Evolutionary conservation across 2,888 invertebrate genomes (phyloP).

Genomic region (Abrostola tripartita): DNA sequence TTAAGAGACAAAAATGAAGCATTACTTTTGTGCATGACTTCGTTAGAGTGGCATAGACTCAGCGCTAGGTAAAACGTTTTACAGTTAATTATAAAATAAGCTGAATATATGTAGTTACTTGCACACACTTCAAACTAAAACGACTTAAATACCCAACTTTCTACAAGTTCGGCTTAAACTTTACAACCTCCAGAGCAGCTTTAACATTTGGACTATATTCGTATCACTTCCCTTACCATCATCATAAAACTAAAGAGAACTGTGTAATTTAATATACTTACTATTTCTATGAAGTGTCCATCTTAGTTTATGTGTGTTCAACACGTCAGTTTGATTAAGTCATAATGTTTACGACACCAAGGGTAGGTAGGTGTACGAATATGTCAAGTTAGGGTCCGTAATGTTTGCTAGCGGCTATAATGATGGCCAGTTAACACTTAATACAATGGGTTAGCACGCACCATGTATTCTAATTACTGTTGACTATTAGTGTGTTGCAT

Average conservation of each 20-base stretch:
- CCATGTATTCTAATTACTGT: conserved; percentile 6
- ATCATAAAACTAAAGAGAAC: neutral
- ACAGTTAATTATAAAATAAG: too few relatives aligned
- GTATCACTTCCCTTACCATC: neutral
- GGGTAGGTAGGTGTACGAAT: conserved; percentile 21
- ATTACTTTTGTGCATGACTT: too few relatives aligned
- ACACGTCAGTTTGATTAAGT: conserved; percentile 23
- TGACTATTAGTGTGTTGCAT: conserved; percentile 29
- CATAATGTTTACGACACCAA: conserved; percentile 35
- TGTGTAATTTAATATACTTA: neutral
- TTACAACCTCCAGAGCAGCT: too few relatives aligned
- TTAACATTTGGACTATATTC: neutral
- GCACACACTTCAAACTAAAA: too few relatives aligned
- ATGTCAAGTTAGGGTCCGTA: conserved; percentile 31
- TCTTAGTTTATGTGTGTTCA: conserved; percentile 1
- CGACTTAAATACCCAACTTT: too few relatives aligned
- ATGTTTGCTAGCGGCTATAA: conserved; percentile 30
- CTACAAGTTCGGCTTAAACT: too few relatives aligned
- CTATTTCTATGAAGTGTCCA: neutral
- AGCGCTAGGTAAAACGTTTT: too few relatives aligned
- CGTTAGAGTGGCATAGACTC: too few relatives aligned
- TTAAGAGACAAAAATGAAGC: too few relatives aligned
- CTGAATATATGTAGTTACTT: too few relatives aligned
- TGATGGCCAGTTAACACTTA: conserved; percentile 28
- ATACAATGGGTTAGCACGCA: conserved; percentile 30